phyloP scores from a whole-genome alignment of 2,888 invertebrate species.

The Phalera bucephala region DNA sequence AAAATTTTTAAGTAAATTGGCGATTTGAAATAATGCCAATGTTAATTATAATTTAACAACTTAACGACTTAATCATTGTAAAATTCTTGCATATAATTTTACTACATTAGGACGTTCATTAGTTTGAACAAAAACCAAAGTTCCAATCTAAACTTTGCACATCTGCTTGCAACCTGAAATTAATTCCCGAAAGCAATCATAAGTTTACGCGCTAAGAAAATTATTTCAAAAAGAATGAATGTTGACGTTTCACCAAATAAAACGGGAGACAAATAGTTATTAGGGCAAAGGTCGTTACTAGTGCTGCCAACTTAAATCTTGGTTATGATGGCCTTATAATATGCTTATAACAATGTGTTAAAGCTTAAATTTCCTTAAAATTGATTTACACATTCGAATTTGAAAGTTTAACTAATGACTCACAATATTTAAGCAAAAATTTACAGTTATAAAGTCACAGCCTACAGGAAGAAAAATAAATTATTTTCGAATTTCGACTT shows the following conservation, averaged over 20 bases:
- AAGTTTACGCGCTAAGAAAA: conserved; percentile 41
- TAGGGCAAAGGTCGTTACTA: conserved; percentile 52
- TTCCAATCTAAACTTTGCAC: not conserved
- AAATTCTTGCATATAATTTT: not conserved
- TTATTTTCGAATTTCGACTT: conserved; percentile 22
- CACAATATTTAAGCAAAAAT: conserved; percentile 61
- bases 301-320: conserved; percentile 20
- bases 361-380: conserved; percentile 21
- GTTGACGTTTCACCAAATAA: conserved; percentile 65
- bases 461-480: not conserved
- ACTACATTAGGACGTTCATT: not conserved
- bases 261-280: conserved; percentile 54
- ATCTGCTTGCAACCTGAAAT: conserved; percentile 4
- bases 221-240: conserved; percentile 32
- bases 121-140: not conserved
- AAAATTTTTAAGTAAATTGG: no score
- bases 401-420: conserved; percentile 48
- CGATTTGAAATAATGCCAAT: no score
- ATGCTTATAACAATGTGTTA: conserved; percentile 24
- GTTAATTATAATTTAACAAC: no score
- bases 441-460: conserved; percentile 46
- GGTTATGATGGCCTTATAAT: no score
- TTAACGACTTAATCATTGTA: no score
- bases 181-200: conserved; percentile 18
- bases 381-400: not conserved